Evolutionary conservation across 2,797 vertebrate genomes (phyloP).

Genomic region (Hephaestus fuliginosus): DNA sequence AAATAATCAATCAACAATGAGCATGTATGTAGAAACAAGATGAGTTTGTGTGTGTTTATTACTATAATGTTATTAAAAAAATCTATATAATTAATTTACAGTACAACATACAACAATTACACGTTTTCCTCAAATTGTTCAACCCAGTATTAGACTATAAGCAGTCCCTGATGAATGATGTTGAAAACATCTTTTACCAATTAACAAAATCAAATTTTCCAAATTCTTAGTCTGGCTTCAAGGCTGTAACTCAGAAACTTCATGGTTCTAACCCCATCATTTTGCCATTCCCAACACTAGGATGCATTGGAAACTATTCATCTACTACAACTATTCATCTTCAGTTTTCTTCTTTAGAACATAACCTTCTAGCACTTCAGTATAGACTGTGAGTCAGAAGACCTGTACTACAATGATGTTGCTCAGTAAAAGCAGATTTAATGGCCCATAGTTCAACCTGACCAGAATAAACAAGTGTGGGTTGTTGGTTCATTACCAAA

Average conservation of each 20-base stretch:
- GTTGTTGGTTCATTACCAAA: conserved; percentile 33
- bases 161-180: background rate
- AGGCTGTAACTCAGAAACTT: background rate
- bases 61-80: background rate
- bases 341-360: background rate
- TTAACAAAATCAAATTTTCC: background rate
- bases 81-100: background rate
- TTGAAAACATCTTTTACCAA: background rate
- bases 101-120: background rate
- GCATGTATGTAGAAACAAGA: background rate
- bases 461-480: conserved; percentile 31
- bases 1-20: background rate
- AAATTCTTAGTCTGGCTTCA: too few relatives aligned
- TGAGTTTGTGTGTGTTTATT: background rate
- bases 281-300: background rate
- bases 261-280: background rate
- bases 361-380: conserved; percentile 4
- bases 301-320: background rate
- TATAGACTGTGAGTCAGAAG: background rate
- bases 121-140: background rate
- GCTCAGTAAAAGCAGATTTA: conserved; percentile 16
- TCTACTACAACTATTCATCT: background rate
- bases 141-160: background rate
- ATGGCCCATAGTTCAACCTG: conserved; percentile 28
- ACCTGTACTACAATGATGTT: background rate